phyloP scores from a whole-genome alignment of 2,797 vertebrate species.

The Alfaro cultratus region DNA sequence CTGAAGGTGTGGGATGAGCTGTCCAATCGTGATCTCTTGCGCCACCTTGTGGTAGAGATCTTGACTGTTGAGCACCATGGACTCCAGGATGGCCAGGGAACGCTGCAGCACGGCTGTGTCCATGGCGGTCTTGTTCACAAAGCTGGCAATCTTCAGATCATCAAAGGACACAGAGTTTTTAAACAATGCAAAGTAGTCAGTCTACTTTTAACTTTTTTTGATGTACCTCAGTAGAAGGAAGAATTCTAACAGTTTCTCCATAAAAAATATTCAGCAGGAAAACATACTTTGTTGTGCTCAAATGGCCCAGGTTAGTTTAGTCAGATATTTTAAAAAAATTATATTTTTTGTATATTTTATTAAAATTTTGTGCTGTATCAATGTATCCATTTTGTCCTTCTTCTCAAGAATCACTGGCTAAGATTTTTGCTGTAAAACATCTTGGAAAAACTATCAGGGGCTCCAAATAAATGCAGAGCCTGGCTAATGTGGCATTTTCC shows the following conservation, averaged over 20 bases:
- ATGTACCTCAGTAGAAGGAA: not conserved
- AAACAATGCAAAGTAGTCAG: not conserved
- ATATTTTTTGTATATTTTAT: no score
- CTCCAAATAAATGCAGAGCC: not conserved
- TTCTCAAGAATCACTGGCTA: no score
- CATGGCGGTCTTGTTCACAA: constrained; percentile 93
- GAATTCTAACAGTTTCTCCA: no score
- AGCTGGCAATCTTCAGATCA: constrained; percentile 89
- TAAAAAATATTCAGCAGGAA: no score
- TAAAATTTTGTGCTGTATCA: no score
- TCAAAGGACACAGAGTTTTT: not conserved
- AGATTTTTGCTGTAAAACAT: not conserved
- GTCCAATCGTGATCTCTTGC: constrained; percentile 98
- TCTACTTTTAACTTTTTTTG: not conserved
- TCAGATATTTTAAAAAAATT: no score
- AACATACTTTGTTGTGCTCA: no score
- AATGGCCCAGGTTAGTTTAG: no score
- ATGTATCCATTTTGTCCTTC: no score
- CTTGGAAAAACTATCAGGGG: not conserved
- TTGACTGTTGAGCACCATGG: constrained; percentile 98
- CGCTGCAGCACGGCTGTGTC: constrained; percentile 94
- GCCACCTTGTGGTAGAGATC: constrained; percentile 99
- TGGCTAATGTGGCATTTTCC: constrained; percentile 22
- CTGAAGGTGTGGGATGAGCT: constrained; percentile 95
- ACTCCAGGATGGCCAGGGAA: constrained; percentile 95